phyloP scores from a whole-genome alignment of 1,140 invertebrate genomes.

The Ladona fulva region DNA sequence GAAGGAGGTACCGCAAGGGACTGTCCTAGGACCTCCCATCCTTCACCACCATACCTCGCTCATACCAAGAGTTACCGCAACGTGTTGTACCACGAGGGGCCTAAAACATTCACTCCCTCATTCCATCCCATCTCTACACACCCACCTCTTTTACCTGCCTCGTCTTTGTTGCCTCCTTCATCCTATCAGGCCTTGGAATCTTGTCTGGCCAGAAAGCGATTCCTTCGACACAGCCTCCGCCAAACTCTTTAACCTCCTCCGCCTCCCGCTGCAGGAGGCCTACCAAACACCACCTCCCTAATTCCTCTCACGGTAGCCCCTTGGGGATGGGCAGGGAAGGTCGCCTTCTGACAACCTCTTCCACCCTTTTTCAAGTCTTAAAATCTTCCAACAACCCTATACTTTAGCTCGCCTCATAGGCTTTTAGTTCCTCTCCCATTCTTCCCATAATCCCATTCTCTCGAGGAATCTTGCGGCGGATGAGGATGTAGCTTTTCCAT shows the following conservation, averaged over 20 bases:
- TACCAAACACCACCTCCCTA: background rate
- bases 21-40: too few species aligned
- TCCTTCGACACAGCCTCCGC: background rate
- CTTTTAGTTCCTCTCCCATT: background rate
- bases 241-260: background rate
- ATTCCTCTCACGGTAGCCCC: background rate
- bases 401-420: background rate
- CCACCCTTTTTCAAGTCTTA: background rate
- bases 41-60: too few species aligned
- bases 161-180: background rate
- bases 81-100: too few species aligned
- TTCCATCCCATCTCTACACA: background rate
- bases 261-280: background rate
- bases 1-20: too few species aligned
- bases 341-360: background rate
- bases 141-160: background rate
- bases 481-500: too few species aligned
- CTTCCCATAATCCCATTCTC: background rate
- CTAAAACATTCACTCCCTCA: background rate
- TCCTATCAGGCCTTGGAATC: slow-evolving; percentile 8
- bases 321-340: background rate
- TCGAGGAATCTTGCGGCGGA: background rate
- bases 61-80: too few species aligned
- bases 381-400: background rate
- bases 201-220: slow-evolving; percentile 7